Evolutionary conservation across 2,888 invertebrate species (phyloP).

Genomic region (Scaptomyza parva): DNA sequence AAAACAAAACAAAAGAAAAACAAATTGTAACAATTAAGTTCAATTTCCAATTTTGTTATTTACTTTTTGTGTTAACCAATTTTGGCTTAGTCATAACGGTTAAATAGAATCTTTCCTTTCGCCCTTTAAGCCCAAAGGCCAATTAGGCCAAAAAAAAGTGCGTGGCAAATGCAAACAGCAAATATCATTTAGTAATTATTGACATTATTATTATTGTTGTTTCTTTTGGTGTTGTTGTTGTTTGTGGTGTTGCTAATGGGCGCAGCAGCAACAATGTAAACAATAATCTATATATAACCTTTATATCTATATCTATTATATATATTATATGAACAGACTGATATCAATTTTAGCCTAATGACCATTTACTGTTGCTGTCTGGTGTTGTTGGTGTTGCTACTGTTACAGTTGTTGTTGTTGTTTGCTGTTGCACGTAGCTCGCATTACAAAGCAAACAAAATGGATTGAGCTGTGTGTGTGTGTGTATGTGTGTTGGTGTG

Average conservation of each 20-base stretch:
- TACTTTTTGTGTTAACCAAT: background rate
- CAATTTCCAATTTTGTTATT: slow-evolving; percentile 5
- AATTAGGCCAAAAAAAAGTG: slow-evolving; percentile 3
- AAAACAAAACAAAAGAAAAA: no score
- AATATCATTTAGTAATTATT: slow-evolving; percentile 41
- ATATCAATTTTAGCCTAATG: slow-evolving; percentile 38
- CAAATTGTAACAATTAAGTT: slow-evolving; percentile 6
- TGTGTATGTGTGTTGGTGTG: no score
- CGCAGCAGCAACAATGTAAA: slow-evolving; percentile 6
- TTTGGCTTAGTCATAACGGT: background rate
- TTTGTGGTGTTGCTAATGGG: slow-evolving; percentile 30
- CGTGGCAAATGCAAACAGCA: slow-evolving; percentile 20
- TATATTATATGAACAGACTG: slow-evolving; percentile 12
- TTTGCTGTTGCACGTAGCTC: slow-evolving; percentile 27
- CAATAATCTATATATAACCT: slow-evolving; percentile 12
- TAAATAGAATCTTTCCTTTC: background rate
- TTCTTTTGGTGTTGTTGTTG: no score
- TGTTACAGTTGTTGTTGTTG: background rate
- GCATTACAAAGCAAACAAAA: slow-evolving; percentile 56
- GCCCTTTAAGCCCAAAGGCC: background rate
- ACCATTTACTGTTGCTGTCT: no score
- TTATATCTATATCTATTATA: slow-evolving; percentile 6
- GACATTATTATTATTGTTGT: slow-evolving; percentile 46
- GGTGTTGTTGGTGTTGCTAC: no score
- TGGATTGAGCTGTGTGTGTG: background rate